These are phyloP conservation scores for Ophonus ardosiacus DNA, from an alignment of 2,888 invertebrate genomes.

Conservation along the genomic window DNA sequence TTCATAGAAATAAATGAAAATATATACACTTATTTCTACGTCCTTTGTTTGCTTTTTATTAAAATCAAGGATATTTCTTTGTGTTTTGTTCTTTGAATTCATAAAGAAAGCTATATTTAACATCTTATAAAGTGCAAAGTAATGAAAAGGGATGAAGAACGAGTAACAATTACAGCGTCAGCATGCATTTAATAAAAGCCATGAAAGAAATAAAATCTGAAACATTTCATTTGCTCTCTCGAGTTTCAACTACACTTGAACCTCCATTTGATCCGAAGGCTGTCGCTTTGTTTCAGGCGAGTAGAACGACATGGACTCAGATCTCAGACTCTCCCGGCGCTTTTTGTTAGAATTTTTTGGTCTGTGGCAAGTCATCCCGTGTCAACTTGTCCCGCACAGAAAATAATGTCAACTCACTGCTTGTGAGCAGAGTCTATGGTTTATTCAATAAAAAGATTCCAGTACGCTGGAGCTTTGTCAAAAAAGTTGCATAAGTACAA, in stretches of 20 bases:
- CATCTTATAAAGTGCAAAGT: neutral
- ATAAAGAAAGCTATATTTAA: neutral
- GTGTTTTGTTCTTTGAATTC: neutral
- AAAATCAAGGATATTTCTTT: neutral
- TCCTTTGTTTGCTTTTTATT: neutral
- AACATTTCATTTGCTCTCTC: conserved; percentile 9
- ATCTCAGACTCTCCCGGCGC: neutral
- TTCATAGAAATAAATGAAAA: neutral
- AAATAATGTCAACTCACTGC: neutral
- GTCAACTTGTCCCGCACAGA: neutral
- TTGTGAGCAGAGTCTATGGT: neutral
- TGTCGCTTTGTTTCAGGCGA: conserved; percentile 5
- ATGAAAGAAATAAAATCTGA: conserved; percentile 35
- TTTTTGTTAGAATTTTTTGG: neutral
- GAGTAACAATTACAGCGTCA: neutral
- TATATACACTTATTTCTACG: neutral
- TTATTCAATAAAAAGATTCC: neutral
- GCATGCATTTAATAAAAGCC: conserved; percentile 6
- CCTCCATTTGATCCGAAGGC: conserved; percentile 9
- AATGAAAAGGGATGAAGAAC: neutral
- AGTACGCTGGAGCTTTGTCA: too few relatives aligned
- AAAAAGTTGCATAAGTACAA: too few relatives aligned
- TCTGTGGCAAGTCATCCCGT: neutral
- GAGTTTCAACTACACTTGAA: conserved; percentile 38
- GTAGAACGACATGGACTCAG: neutral